Evolutionary conservation across 2,113 vertebrate species (phyloP).

Genomic region (Hippoglossus stenolepis): DNA sequence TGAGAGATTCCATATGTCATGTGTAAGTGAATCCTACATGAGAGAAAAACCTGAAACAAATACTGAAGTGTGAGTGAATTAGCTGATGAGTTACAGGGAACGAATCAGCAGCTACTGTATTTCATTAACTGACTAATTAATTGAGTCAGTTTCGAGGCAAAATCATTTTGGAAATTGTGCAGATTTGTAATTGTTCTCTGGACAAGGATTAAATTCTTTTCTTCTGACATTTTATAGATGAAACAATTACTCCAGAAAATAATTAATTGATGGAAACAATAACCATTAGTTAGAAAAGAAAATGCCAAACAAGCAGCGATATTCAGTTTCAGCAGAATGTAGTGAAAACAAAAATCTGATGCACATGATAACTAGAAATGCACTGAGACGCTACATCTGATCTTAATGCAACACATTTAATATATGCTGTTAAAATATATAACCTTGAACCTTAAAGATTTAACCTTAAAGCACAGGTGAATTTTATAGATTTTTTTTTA

Average conservation of each 20-base stretch:
- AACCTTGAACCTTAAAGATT: no score
- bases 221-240: background rate
- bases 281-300: background rate
- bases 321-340: background rate
- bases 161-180: no score
- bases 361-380: background rate
- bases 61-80: background rate
- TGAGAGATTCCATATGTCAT: background rate
- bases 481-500: no score
- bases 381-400: no score
- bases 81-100: background rate
- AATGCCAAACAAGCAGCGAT: background rate
- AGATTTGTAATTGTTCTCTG: conserved; percentile 1
- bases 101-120: background rate
- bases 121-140: background rate
- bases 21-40: background rate
- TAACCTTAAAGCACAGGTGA: no score
- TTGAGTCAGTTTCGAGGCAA: background rate
- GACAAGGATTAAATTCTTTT: background rate
- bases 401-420: no score
- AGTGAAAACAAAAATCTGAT: background rate
- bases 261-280: background rate
- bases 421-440: no score
- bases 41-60: background rate
- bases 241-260: background rate